Conservation (phyloP, 2,888 invertebrate genomes). For the Papilio elwesi region DNA sequence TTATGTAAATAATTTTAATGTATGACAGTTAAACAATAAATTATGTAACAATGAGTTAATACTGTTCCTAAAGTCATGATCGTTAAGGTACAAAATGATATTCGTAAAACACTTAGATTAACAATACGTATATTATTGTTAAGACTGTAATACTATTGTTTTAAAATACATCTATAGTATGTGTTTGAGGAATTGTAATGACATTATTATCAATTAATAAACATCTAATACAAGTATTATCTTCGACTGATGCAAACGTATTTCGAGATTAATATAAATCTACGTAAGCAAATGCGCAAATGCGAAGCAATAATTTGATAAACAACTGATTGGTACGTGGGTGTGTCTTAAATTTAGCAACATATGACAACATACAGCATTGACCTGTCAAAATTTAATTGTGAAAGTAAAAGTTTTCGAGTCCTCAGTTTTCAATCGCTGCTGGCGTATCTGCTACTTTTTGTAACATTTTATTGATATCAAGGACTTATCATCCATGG, state of each 20-base stretch:
- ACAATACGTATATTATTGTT: neutral
- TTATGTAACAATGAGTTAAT: conserved; percentile 1
- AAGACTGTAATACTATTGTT: neutral
- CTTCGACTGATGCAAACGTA: conserved; percentile 34
- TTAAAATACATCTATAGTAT: conserved; percentile 12
- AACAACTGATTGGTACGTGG: neutral
- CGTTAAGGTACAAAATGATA: conserved; percentile 21
- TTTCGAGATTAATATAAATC: conserved; percentile 23
- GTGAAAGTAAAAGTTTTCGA: too few species aligned
- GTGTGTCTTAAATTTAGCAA: neutral
- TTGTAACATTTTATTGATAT: too few species aligned
- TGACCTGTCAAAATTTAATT: too few species aligned
- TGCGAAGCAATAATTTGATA: conserved; percentile 11
- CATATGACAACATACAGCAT: too few species aligned
- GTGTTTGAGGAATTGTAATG: conserved; percentile 23
- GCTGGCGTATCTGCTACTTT: too few species aligned
- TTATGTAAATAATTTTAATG: neutral
- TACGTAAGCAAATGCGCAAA: conserved; percentile 34
- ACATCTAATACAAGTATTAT: conserved; percentile 31
- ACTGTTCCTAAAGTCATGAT: neutral
- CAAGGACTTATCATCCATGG: too few species aligned
- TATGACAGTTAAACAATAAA: neutral
- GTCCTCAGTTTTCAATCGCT: too few species aligned
- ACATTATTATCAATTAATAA: conserved; percentile 32
- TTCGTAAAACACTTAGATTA: conserved; percentile 3